These are phyloP conservation scores for Tragelaphus scriptus DNA, from an alignment of 2,113 vertebrate species.

Conservation along the genomic window DNA sequence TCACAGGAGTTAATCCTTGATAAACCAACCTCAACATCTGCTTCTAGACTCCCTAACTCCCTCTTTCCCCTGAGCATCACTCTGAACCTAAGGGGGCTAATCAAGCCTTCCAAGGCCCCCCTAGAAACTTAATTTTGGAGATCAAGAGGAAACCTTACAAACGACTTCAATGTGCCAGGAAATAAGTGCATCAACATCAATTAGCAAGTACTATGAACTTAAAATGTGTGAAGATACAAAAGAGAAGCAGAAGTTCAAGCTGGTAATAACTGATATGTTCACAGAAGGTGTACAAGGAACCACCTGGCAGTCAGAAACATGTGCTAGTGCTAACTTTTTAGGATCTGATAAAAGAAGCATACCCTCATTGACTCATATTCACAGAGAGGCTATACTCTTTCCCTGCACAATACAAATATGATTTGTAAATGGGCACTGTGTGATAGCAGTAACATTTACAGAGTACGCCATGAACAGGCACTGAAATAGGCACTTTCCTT, in stretches of 20 bases:
- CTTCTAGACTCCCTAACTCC: not conserved
- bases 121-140: not conserved
- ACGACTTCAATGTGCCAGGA: not conserved
- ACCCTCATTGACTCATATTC: not conserved
- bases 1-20: not conserved
- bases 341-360: slow-evolving; percentile 28
- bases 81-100: not conserved
- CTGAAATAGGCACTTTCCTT: not conserved
- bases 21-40: not conserved
- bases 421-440: not conserved
- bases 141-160: not conserved
- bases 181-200: slow-evolving; percentile 48
- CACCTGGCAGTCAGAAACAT: slow-evolving; percentile 50
- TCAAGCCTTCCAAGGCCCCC: not conserved
- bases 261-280: slow-evolving; percentile 73
- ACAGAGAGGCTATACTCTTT: not conserved
- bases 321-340: not conserved
- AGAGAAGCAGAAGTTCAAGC: slow-evolving; percentile 74
- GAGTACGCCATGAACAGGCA: not conserved
- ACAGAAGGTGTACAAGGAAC: slow-evolving; percentile 75
- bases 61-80: not conserved
- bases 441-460: not conserved
- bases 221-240: slow-evolving; percentile 79
- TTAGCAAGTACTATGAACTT: slow-evolving; percentile 71
- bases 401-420: not conserved